A percentile compares a stretch with the other conserved stretches of the same genome.
These are phyloP conservation scores for Epinephelus moara DNA, from an alignment of 2,113 vertebrate genomes.

Conservation along the genomic window DNA sequence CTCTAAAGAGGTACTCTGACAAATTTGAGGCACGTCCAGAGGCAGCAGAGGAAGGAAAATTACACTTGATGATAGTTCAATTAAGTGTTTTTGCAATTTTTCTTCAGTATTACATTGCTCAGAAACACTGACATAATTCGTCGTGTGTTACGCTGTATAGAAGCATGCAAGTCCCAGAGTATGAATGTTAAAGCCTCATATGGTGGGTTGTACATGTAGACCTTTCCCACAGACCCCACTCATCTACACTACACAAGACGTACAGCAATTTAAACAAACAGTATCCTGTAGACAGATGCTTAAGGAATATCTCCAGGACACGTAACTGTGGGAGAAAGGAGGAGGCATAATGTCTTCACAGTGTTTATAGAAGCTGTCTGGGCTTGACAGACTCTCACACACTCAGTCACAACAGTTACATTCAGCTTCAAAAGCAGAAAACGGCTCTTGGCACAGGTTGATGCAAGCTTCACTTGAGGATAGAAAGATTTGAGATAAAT, in stretches of 20 bases:
- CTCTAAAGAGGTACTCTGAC: background rate
- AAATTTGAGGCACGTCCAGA: background rate
- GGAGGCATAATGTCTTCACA: background rate
- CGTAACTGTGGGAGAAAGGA: slow-evolving; percentile 2
- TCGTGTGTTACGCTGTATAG: background rate
- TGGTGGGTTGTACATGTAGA: background rate
- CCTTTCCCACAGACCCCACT: slow-evolving; percentile 10
- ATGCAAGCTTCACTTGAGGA: background rate
- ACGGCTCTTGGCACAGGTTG: background rate
- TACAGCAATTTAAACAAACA: background rate
- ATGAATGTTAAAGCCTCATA: background rate
- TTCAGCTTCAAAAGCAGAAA: background rate
- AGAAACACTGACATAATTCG: background rate
- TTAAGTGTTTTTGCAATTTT: background rate
- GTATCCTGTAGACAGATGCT: slow-evolving; percentile 15
- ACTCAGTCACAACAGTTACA: slow-evolving; percentile 7
- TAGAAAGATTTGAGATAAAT: slow-evolving; percentile 3
- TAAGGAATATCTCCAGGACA: slow-evolving; percentile 21
- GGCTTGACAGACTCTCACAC: slow-evolving; percentile 12
- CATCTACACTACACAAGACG: background rate
- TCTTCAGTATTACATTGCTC: background rate
- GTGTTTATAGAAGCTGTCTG: slow-evolving; percentile 36
- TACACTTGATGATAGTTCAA: background rate
- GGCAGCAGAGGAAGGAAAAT: background rate
- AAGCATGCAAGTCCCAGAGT: background rate